Percentiles rank a stretch among this genome's conserved stretches.
These are phyloP conservation scores for Dysmachus trigonus DNA, from an alignment of 2,888 invertebrate species.

Conservation along the genomic window DNA sequence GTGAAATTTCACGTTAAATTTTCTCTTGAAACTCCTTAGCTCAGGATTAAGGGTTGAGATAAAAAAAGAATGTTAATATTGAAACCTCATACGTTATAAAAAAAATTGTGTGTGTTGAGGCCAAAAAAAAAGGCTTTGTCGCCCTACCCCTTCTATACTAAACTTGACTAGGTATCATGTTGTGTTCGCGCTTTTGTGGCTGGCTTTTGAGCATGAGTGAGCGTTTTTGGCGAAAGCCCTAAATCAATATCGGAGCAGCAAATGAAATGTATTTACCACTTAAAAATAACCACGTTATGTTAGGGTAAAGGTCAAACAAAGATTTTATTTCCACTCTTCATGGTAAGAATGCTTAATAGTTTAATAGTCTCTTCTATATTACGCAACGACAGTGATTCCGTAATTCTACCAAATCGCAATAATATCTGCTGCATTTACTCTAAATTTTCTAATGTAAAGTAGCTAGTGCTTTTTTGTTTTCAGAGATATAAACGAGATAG, in stretches of 20 bases:
- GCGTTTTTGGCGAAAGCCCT: not conserved
- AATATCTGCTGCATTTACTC: not conserved
- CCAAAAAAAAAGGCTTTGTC: too few species aligned
- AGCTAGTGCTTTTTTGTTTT: not conserved
- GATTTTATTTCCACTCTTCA: not conserved
- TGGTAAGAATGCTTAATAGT: not conserved
- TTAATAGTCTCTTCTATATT: not conserved
- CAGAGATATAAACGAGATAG: too few species aligned
- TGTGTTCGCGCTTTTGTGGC: not conserved
- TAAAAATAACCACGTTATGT: not conserved
- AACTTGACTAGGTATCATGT: not conserved
- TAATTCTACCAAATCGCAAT: not conserved
- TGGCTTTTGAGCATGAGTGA: not conserved
- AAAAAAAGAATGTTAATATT: too few species aligned
- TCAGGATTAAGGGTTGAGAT: too few species aligned
- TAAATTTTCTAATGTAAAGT: not conserved
- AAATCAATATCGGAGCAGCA: not conserved
- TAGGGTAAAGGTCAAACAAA: conserved; percentile 23
- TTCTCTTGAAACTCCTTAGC: too few species aligned
- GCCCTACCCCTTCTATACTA: too few species aligned
- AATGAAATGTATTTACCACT: conserved; percentile 3
- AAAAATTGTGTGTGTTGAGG: too few species aligned
- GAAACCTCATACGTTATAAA: too few species aligned
- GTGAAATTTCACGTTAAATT: too few species aligned
- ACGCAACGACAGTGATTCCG: not conserved